Evolutionary conservation across 64 coral and sea anemone genomes (phyloP), one percentile per base, ranked within the genome.

Genomic region (Montipora capricornis): DNA sequence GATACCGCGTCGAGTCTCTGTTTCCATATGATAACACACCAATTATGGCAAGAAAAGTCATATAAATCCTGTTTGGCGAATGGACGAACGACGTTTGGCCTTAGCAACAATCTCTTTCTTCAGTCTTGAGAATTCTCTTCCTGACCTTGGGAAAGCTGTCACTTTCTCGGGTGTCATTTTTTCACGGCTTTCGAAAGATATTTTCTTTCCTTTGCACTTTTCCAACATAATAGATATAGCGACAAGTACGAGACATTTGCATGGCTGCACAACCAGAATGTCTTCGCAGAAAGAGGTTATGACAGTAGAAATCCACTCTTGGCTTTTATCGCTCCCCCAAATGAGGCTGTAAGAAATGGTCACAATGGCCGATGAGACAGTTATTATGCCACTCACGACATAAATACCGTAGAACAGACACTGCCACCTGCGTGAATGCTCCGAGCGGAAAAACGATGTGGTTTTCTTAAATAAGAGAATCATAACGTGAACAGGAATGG

Each of bases 321-420:
- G 90, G 0, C 91, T 89, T 20, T 55, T 94, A 8, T 96, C 95
- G 44, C 89, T 90, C 19, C 95, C 95, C 95, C 95, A 96, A 80
- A 84, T 29, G 53, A 96, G 67, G 49, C 95, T 96, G 81, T 96
- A 96, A 74, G 94, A 96, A 19, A 96, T 69, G 7, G 90, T 91
- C 17, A 55, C 3, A 20, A 81, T 81, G 16, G 87, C 90, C 29
- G 29, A 29, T 29, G 29, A 29, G 29, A 29, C 29, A 0, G 66
- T 70, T 37, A 94, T 22, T n/a, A 90, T 94, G 1, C 57, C 64
- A 20, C 17, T 44, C 14, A 87, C 73, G 75, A 92, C 2, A 73
- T 50, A 2, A 75, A 73, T 55, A 15, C 9, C 13, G 37, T 73
- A 9, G 71, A 90, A 4, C 8, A 6, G 3, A 15, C 14, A 53